A percentile compares a stretch with the other conserved stretches of the same genome.
Evolutionary conservation across 2,113 vertebrate species (phyloP).

Genomic region (Gobio gobio): DNA sequence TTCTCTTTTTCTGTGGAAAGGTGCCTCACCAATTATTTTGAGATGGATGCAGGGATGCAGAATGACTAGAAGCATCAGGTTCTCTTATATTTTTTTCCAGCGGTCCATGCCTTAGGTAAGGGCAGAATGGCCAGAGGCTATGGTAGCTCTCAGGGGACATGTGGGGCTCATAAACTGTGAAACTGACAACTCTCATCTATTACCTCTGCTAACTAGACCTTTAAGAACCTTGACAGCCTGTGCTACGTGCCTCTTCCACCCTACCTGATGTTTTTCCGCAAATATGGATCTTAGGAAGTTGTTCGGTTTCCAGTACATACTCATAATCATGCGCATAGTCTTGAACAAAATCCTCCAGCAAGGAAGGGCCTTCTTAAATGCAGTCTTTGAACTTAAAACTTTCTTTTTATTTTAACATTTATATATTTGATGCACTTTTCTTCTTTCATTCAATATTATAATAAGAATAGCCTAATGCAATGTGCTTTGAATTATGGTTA

Average conservation of each 20-base stretch:
- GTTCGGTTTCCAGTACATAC: slow-evolving; percentile 67
- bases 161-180: slow-evolving; percentile 95
- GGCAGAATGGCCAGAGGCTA: slow-evolving; percentile 99
- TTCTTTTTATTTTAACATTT: background rate
- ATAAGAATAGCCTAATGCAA: background rate
- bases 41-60: slow-evolving; percentile 99
- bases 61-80: slow-evolving; percentile 99
- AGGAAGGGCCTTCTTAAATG: slow-evolving; percentile 54
- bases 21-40: slow-evolving; percentile 99
- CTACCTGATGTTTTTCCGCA: slow-evolving; percentile 65
- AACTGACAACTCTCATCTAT: slow-evolving; percentile 99
- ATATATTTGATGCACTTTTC: background rate
- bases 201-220: slow-evolving; percentile 99
- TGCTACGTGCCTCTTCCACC: slow-evolving; percentile 71
- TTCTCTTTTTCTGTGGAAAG: slow-evolving; percentile 87
- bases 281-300: slow-evolving; percentile 69
- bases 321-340: slow-evolving; percentile 41
- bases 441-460: background rate
- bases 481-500: background rate
- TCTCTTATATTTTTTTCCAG: slow-evolving; percentile 77
- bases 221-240: slow-evolving; percentile 97
- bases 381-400: background rate
- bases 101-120: slow-evolving; percentile 98
- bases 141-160: slow-evolving; percentile 90
- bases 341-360: slow-evolving; percentile 65